Evolutionary conservation across 2,113 vertebrate species (phyloP).

Genomic region (Athene cunicularia): DNA sequence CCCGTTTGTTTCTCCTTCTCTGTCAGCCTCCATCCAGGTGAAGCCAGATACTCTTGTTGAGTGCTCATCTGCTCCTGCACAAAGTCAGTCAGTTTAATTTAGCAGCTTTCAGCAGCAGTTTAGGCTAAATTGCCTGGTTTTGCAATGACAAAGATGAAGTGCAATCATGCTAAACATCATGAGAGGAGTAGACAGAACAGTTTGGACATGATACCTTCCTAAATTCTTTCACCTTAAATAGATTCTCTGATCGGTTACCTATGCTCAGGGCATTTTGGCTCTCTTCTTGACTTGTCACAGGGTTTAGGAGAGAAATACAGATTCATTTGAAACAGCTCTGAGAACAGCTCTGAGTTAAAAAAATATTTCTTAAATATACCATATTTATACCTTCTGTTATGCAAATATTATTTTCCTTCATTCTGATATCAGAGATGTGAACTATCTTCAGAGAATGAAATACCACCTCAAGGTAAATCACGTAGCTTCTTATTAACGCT

Average conservation of each 20-base stretch:
- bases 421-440: neutral
- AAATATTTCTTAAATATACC: neutral
- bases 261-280: neutral
- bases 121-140: neutral
- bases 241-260: neutral
- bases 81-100: neutral
- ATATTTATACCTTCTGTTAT: neutral
- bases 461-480: conserved; percentile 18
- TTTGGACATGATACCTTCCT: neutral
- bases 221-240: neutral
- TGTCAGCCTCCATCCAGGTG: neutral
- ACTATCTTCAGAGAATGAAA: conserved; percentile 15
- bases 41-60: neutral
- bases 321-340: neutral
- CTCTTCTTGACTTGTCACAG: neutral
- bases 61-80: rapidly evolving
- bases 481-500: neutral
- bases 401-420: conserved; percentile 29
- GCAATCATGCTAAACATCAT: neutral
- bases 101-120: neutral
- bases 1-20: neutral
- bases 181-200: neutral
- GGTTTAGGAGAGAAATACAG: neutral
- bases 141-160: neutral
- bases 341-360: neutral